Evolutionary conservation across 2,888 invertebrate species (phyloP), one percentile per base, ranked within the genome.

Genomic region (Coremacera marginata): DNA sequence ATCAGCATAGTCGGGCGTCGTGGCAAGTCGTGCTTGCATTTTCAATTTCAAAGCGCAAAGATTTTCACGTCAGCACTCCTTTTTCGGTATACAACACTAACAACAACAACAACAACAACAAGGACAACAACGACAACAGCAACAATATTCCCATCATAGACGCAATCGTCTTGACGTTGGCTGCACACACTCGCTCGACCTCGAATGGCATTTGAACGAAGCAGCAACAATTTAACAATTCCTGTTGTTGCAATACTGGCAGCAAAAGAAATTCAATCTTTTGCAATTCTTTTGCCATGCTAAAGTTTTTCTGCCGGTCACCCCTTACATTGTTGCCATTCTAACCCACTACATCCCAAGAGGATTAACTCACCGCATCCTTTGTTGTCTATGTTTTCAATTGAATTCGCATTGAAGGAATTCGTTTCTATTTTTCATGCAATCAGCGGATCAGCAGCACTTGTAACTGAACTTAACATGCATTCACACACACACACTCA

Each of bases 121-220:
- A n/a, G n/a, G n/a, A n/a, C n/a, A n/a, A n/a, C n/a, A n/a, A 80
- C 62, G 78, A 78, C 31, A 74, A n/a, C 34, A 57, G 57, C 67
- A 78, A 70, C 49, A 57, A 27, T 57, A 31, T 80, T 78, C 75
- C 57, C 72, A 70, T 51, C 76, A 79, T 70, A 72, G 70, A 62
- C 49, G 70, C 52, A 37, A 71, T 55, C 25, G 19, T 22, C 25
- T 57, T 44, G 44, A 44, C 44, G 44, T 44, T 44, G 44, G 44
- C 44, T 44, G 44, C 14, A 44, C 44, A 44, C 44, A 44, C 14
- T 44, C 44, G 44, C 14, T 44, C 44, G 44, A 44, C 44, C 44
- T 44, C 44, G 44, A 44, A 44, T 44, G 44, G 44, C 14, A 44
- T 44, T 44, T 11, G 44, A 44, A 14, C 44, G 44, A 44, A 44